Base-by-base conservation (phyloP, 2,888 invertebrate species). In the Lycaena phlaeas region DNA sequence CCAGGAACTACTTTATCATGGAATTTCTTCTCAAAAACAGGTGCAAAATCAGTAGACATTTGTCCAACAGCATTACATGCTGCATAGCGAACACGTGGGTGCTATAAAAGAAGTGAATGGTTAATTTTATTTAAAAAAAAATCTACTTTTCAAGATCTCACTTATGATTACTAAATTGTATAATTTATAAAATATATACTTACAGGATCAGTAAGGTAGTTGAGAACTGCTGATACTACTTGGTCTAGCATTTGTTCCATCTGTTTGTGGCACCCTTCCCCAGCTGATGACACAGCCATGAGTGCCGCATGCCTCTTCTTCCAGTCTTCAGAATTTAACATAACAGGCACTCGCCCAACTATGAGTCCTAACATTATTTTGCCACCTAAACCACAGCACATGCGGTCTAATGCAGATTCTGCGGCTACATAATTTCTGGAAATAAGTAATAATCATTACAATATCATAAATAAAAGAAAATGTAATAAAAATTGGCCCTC, bases 1-100 rank as follows among this genome's bases (percentile, higher is more conserved):
- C 95, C 96, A 6, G 97, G 96, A 22, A 99, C 93, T 31, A 99
- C 97, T 76, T 92, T 93, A 53, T 92, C 93, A 67, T 99, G 98
- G 84, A 97, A 99, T 75, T 97, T 97, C 85, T 98, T 98, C 72
- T 99, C 97, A 57, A 99, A 97, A 7, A 89, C 86, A 1, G 98
- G 98, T 2, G 97, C 97, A 79, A 99, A 99, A 81, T 99, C 99
- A 0, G 98, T 95, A 0, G 98, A 94, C 96, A 99, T 96, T 77
- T 99, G 98, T 5, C 99, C 99, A 30, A 99, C 89, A 12, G 98
- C 98, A 78, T 99, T 99, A 68, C 99, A 99, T 12, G 97, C 96
- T 3, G 99, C 99, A 67, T 97, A 98, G 43, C 98, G 88, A 1
- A 97, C 97, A 50, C 96, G 87, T 1, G 96, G 95, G 70, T 96